Conservation (phyloP, 2,888 invertebrate genomes). For the Megaustenia siamemsis region DNA sequence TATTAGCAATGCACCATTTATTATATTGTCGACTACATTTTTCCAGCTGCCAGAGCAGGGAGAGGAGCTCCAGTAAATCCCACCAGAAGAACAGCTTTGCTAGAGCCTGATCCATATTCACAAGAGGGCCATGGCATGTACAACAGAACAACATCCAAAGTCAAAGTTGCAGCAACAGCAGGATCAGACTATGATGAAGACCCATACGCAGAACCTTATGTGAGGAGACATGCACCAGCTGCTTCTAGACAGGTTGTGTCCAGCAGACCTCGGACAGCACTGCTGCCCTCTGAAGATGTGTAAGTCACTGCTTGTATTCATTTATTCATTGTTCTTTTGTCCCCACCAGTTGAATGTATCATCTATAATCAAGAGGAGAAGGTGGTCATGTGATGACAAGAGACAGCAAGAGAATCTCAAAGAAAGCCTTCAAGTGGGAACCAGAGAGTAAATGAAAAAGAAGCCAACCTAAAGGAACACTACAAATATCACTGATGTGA, state of each 20-base stretch:
- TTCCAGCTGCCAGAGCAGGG: too few relatives aligned
- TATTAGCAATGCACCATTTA: too few relatives aligned
- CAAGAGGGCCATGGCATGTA: neutral
- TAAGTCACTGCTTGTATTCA: neutral
- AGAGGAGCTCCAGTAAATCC: neutral
- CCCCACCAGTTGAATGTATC: too few relatives aligned
- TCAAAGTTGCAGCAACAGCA: neutral
- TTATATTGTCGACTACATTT: too few relatives aligned
- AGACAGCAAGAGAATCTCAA: too few relatives aligned
- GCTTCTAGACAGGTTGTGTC: neutral
- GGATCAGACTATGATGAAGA: conserved; percentile 24
- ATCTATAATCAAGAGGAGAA: too few relatives aligned
- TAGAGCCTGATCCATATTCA: conserved; percentile 28
- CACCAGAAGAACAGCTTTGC: conserved; percentile 14
- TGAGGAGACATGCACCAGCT: neutral
- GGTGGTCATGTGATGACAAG: too few relatives aligned
- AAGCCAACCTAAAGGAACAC: too few relatives aligned
- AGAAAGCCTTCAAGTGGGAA: too few relatives aligned
- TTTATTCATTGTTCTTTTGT: too few relatives aligned
- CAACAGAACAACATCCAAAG: neutral
- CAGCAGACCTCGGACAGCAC: neutral
- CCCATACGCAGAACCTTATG: conserved; percentile 12
- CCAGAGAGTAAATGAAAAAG: too few relatives aligned
- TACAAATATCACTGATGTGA: too few relatives aligned
- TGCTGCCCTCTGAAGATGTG: conserved; percentile 9